Base-by-base conservation (phyloP, 92 coral and sea anemone genomes). In the Bergia puertoricense region DNA sequence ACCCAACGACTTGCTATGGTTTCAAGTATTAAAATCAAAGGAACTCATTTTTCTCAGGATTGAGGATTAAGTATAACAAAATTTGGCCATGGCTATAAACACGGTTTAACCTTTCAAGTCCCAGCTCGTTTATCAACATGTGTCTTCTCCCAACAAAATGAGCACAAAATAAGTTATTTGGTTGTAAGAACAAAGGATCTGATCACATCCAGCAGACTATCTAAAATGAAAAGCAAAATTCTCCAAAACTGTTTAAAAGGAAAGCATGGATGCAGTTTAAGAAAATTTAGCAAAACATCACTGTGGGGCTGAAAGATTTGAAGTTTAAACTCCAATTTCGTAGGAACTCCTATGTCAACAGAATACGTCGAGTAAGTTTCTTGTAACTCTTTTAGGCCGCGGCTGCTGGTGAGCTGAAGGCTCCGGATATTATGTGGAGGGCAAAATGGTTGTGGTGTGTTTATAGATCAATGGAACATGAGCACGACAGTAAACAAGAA, bases 381-480 rank as follows among this genome's bases (percentile, higher is more conserved):
- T 46, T 81, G 16, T 41, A 2, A 44, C 42, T 5, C 38, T 30
- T 18, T 46, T 45, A 84, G 87, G 65, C 37, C 1, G 78, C 68
- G 23, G 38, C 66, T 69, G 80, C 15, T 76, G 78, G 78, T n/a
- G 77, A 84, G 14, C 8, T 18, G 67, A 72, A 73, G 23, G 87
- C 13, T 36, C 78, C 79, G 78, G 86, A 56, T 77, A 56, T 91
- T 36, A 43, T 15, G 62, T 96, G 98, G 98, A 85, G 92, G 62
- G 97, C 98, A 30, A 88, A 88, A 10, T 96, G 98, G 98, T 77
- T 96, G 80, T 93, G 93, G 85, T 90, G 98, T 85, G 89, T 96
- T 85, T 91, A 93, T 74, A 91, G 96, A 40, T 90, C 98, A 54
- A 90, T 96, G 81, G 96, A 94, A 62, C 95, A 91, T 62, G 98